Evolutionary conservation across 2,113 vertebrate genomes (phyloP).

Genomic region (Plotosus lineatus): DNA sequence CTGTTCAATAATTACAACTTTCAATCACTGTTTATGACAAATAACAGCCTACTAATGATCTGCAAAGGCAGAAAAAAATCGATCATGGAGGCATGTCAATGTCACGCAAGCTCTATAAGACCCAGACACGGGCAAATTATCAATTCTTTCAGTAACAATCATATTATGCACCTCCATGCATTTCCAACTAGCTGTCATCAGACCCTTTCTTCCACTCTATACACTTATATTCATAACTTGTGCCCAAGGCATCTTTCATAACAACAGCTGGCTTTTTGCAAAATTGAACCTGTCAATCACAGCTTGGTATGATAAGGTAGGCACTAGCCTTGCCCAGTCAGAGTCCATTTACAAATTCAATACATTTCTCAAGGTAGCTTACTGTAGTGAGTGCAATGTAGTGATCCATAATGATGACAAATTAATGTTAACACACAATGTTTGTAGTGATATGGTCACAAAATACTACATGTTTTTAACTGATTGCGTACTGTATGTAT

Average conservation of each 20-base stretch:
- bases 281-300: constrained; percentile 43
- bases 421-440: not conserved
- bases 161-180: constrained; percentile 10
- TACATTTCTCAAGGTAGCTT: not conserved
- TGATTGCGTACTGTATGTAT: no score
- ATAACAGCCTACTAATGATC: constrained; percentile 41
- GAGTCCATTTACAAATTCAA: constrained; percentile 2
- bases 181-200: constrained; percentile 31
- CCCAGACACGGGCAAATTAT: constrained; percentile 30
- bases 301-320: not conserved
- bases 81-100: constrained; percentile 32
- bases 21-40: constrained; percentile 43
- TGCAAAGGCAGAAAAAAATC: constrained; percentile 30
- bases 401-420: not conserved
- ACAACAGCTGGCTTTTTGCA: constrained; percentile 7
- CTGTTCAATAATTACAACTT: constrained; percentile 42
- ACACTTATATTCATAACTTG: constrained; percentile 31
- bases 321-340: constrained; percentile 1
- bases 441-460: not conserved
- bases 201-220: not conserved
- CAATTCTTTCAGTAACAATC: constrained; percentile 36
- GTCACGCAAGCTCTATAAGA: constrained; percentile 24
- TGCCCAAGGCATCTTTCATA: constrained; percentile 24
- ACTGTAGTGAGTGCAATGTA: not conserved
- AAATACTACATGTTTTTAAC: not conserved